phyloP scores from a whole-genome alignment of 2,888 invertebrate species.

The Azorinus chamasolen region DNA sequence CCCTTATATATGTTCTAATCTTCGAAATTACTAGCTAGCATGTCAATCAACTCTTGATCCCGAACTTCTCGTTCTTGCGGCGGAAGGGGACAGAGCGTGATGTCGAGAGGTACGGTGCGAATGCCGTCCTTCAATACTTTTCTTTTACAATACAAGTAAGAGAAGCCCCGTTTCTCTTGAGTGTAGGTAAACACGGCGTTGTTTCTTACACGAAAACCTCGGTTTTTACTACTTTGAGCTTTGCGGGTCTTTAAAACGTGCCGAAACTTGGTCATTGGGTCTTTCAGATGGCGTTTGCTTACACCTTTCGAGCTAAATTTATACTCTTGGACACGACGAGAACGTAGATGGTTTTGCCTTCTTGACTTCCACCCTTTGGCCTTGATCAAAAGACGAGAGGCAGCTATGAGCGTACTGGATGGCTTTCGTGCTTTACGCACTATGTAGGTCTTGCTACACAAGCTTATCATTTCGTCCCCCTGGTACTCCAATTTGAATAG shows the following conservation, averaged over 20 bases:
- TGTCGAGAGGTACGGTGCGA: constrained; percentile 41
- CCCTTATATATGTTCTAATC: background rate
- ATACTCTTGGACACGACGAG: constrained; percentile 16
- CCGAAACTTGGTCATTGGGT: constrained; percentile 38
- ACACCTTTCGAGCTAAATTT: constrained; percentile 52
- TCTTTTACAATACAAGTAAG: constrained; percentile 50
- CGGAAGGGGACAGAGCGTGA: constrained; percentile 30
- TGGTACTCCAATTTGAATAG: constrained; percentile 55
- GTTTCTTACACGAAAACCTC: constrained; percentile 31
- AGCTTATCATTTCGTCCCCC: constrained; percentile 49
- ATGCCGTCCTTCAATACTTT: constrained; percentile 41
- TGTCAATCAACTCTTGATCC: constrained; percentile 32
- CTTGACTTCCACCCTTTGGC: background rate
- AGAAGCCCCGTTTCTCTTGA: constrained; percentile 40
- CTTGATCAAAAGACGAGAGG: constrained; percentile 8
- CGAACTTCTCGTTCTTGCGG: constrained; percentile 11
- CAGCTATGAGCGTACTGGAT: constrained; percentile 13
- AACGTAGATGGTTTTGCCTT: background rate
- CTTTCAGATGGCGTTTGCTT: constrained; percentile 30
- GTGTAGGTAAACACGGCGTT: constrained; percentile 30
- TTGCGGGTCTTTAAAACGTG: constrained; percentile 28
- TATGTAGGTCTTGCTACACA: constrained; percentile 55
- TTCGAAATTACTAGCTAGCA: constrained; percentile 13
- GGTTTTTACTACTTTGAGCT: constrained; percentile 23
- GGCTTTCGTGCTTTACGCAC: constrained; percentile 29